phyloP scores from a whole-genome alignment of 2,113 vertebrate species.

The Oophaga pumilio region DNA sequence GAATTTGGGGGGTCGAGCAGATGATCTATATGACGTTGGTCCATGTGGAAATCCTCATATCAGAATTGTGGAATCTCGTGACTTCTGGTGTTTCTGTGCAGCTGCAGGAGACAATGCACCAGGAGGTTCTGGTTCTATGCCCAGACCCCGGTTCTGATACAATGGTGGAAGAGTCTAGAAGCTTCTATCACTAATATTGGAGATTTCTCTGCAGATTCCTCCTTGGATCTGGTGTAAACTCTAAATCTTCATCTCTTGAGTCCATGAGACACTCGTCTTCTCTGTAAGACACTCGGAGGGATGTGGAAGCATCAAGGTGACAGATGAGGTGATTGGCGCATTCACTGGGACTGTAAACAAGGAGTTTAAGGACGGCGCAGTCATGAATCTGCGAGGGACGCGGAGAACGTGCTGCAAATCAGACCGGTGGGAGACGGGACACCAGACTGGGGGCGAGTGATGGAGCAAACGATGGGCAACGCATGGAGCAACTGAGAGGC shows the following conservation, averaged over 20 bases:
- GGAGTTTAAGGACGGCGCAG: background rate
- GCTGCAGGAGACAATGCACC: too few species aligned
- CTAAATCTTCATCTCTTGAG: background rate
- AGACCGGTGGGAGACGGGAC: background rate
- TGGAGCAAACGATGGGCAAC: too few species aligned
- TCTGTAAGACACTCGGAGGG: background rate
- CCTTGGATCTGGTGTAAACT: background rate
- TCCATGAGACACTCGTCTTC: background rate
- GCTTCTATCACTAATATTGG: background rate
- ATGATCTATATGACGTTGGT: too few species aligned
- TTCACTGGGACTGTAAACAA: background rate
- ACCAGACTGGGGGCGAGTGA: too few species aligned
- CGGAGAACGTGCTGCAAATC: background rate
- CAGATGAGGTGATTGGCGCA: background rate
- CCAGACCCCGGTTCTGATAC: too few species aligned
- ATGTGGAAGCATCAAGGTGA: background rate
- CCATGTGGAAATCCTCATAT: too few species aligned
- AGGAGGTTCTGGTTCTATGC: too few species aligned
- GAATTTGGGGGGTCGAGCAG: too few species aligned
- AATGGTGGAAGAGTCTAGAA: background rate
- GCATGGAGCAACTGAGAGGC: too few species aligned
- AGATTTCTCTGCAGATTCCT: background rate
- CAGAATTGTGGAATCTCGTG: too few species aligned
- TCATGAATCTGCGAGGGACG: background rate
- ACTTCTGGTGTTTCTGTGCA: too few species aligned